Evolutionary conservation across 2,113 vertebrate genomes (phyloP).

Genomic region (Microcebus lehilahytsara): DNA sequence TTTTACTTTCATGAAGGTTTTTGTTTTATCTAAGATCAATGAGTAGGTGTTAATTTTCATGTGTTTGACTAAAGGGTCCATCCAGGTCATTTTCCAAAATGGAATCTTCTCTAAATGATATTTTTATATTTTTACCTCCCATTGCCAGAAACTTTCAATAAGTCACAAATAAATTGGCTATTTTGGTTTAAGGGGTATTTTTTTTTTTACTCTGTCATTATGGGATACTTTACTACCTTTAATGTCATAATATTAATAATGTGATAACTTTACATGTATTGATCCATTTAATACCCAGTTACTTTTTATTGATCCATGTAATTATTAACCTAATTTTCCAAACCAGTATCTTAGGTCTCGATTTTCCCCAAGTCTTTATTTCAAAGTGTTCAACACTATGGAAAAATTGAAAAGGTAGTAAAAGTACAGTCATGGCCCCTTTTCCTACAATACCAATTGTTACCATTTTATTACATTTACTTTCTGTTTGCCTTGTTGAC

Average conservation of each 20-base stretch:
- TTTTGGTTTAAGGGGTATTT: neutral
- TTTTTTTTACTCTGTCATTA: neutral
- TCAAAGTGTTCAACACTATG: neutral
- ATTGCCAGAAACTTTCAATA: neutral
- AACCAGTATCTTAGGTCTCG: neutral
- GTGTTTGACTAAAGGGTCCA: neutral
- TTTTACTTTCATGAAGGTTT: neutral
- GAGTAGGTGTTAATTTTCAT: neutral
- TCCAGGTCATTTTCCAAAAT: neutral
- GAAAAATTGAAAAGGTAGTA: neutral
- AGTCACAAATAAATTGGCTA: neutral
- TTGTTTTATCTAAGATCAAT: neutral
- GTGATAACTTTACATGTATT: neutral
- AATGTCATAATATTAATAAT: neutral
- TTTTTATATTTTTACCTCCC: neutral
- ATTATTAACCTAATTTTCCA: constrained; percentile 5
- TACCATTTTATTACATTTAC: neutral
- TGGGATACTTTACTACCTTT: neutral
- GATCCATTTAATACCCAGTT: neutral
- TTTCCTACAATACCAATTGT: neutral
- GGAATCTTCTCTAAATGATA: neutral
- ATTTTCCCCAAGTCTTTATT: neutral
- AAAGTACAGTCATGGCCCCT: neutral
- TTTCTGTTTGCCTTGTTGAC: neutral
- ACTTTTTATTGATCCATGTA: neutral